phyloP scores from a whole-genome alignment of 2,113 vertebrate genomes.

The Catagonus wagneri region DNA sequence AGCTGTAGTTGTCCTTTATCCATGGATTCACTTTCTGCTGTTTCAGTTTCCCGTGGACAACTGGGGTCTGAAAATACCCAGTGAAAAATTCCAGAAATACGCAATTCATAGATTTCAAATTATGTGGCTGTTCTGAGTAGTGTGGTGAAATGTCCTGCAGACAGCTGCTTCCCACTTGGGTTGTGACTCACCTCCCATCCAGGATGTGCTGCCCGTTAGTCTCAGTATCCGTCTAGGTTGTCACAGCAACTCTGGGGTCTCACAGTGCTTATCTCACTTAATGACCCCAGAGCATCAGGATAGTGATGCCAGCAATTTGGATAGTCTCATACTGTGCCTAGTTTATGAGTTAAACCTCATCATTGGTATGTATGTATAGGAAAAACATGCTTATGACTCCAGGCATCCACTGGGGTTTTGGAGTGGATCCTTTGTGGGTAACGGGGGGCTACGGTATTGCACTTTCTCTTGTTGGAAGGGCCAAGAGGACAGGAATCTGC shows the following conservation, averaged over 20 bases:
- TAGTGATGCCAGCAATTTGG: no score
- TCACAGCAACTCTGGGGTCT: no score
- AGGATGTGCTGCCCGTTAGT: background rate
- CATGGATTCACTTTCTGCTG: background rate
- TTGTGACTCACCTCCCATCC: background rate
- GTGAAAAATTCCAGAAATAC: background rate
- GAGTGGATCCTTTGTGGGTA: no score
- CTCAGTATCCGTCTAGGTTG: no score
- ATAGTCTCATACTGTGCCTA: no score
- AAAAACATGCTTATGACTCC: no score
- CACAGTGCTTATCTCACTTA: no score
- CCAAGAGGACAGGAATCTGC: background rate
- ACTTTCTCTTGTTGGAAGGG: conserved; percentile 23
- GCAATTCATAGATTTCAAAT: background rate
- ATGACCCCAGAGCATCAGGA: no score
- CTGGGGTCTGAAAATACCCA: background rate
- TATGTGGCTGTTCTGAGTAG: background rate
- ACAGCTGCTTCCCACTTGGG: background rate
- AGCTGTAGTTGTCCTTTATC: background rate
- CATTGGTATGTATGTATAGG: no score
- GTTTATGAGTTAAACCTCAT: no score
- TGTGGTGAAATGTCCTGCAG: background rate
- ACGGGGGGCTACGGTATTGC: background rate
- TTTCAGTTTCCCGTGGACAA: background rate
- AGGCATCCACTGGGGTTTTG: no score